Evolutionary conservation across 1,140 invertebrate genomes (phyloP).

Genomic region (Helicoverpa armigera): DNA sequence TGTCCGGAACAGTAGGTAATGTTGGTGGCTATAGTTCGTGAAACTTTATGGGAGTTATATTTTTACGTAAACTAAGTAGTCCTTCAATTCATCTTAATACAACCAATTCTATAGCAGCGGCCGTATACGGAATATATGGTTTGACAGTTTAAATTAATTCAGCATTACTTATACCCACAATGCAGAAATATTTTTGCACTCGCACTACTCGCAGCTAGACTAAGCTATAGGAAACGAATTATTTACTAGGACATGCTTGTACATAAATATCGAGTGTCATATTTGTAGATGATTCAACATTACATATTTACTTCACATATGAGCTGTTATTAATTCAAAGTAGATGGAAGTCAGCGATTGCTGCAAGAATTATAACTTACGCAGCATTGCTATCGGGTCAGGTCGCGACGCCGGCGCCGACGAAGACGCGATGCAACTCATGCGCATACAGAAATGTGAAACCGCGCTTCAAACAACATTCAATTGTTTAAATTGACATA

Average conservation of each 20-base stretch:
- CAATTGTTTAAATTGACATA: slow-evolving; percentile 29
- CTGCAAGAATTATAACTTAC: slow-evolving; percentile 44
- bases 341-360: slow-evolving; percentile 20
- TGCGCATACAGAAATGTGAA: slow-evolving; percentile 50
- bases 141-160: too few relatives aligned
- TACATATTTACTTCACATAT: slow-evolving; percentile 39
- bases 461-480: background rate
- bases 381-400: slow-evolving; percentile 33
- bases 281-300: slow-evolving; percentile 49
- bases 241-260: background rate
- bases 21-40: too few relatives aligned
- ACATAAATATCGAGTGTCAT: slow-evolving; percentile 39
- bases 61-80: too few relatives aligned
- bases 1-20: too few relatives aligned
- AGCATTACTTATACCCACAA: too few relatives aligned
- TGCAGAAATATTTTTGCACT: background rate
- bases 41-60: too few relatives aligned
- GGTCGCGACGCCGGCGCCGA: slow-evolving; percentile 42
- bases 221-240: too few relatives aligned
- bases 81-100: too few relatives aligned
- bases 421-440: slow-evolving; percentile 7
- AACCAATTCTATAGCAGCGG: too few relatives aligned
- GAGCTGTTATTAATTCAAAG: slow-evolving; percentile 40
- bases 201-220: background rate
- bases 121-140: too few relatives aligned